Percentiles rank a stretch among this genome's conserved stretches.
These are phyloP conservation scores for Pyrocephalus nanus DNA, from an alignment of 2,797 vertebrate genomes.

Conservation along the genomic window DNA sequence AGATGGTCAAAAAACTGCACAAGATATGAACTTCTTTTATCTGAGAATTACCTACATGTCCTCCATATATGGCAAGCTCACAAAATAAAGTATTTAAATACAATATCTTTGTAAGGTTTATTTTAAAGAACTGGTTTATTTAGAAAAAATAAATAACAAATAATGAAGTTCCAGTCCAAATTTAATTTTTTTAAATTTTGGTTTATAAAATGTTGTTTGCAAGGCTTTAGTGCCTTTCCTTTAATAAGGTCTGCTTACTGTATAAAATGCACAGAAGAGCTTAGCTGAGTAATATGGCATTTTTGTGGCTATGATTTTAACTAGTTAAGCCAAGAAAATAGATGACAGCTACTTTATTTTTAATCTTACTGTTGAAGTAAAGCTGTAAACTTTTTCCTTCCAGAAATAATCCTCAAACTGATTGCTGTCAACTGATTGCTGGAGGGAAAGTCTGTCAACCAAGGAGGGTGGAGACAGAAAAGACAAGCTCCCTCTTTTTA, in stretches of 20 bases:
- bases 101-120: background rate
- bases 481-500: background rate
- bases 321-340: constrained; percentile 29
- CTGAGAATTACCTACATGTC: background rate
- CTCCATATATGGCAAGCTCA: background rate
- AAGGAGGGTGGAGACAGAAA: background rate
- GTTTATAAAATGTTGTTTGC: background rate
- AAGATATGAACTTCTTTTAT: background rate
- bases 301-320: constrained; percentile 37
- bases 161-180: background rate
- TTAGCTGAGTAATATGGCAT: background rate
- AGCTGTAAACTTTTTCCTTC: constrained; percentile 41
- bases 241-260: background rate
- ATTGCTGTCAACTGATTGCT: constrained; percentile 36
- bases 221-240: background rate
- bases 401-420: constrained; percentile 42
- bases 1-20: background rate
- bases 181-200: background rate
- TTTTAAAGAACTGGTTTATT: background rate
- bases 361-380: constrained; percentile 32
- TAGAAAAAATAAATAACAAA: background rate
- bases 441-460: constrained; percentile 27
- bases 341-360: constrained; percentile 45
- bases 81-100: background rate
- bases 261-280: background rate